A percentile compares a stretch with the other conserved stretches of the same genome.
These are phyloP conservation scores for Leptinotarsa texana DNA, from an alignment of 1,140 invertebrate species.

Conservation along the genomic window DNA sequence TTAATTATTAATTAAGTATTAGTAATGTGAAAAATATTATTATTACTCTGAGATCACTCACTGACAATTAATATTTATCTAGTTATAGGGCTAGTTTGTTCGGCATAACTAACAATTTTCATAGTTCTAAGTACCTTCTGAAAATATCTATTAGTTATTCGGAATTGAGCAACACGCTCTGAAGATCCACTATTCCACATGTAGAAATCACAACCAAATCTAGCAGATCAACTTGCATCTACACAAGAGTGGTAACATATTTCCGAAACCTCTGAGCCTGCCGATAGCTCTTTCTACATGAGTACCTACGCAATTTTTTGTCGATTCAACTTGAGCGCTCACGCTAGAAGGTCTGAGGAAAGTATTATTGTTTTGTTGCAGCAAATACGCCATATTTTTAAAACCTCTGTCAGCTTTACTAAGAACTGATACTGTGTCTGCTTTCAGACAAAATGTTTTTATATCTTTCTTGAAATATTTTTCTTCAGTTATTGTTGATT, in stretches of 20 bases:
- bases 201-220: slow-evolving; percentile 23
- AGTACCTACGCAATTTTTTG: slow-evolving; percentile 55
- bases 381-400: slow-evolving; percentile 48
- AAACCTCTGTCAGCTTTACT: slow-evolving; percentile 52
- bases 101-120: too few species aligned
- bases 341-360: slow-evolving; percentile 47
- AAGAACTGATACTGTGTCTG: too few species aligned
- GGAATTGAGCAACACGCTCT: neutral
- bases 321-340: slow-evolving; percentile 5
- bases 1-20: neutral
- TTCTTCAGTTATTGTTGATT: neutral
- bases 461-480: neutral
- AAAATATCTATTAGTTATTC: neutral
- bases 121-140: too few species aligned
- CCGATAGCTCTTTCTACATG: slow-evolving; percentile 54
- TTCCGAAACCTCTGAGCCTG: slow-evolving; percentile 52
- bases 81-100: too few species aligned
- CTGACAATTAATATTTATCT: too few species aligned
- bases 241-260: slow-evolving; percentile 51
- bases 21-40: too few species aligned
- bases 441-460: neutral
- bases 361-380: slow-evolving; percentile 41
- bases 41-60: too few species aligned
- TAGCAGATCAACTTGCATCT: slow-evolving; percentile 28
- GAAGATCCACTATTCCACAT: slow-evolving; percentile 24